Evolutionary conservation across 2,797 vertebrate genomes (phyloP).

Genomic region (Alfaro cultratus): DNA sequence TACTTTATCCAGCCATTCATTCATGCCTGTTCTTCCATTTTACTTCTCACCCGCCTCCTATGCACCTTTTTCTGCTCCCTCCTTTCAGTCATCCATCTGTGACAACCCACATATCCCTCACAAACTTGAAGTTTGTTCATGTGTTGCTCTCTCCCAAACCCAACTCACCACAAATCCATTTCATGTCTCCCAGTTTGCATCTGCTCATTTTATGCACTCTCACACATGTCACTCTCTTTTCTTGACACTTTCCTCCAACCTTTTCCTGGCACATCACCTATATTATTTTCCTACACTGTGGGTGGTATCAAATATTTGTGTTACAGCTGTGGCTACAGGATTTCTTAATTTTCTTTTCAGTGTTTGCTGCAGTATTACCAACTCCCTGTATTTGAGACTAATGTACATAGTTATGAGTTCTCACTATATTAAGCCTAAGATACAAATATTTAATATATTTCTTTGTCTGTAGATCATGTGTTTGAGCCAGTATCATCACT

Average conservation of each 20-base stretch:
- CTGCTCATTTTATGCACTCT: slow-evolving; percentile 30
- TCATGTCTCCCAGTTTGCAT: slow-evolving; percentile 46
- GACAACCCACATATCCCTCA: slow-evolving; percentile 66
- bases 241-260: slow-evolving; percentile 31
- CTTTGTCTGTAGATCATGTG: neutral
- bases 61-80: slow-evolving; percentile 53
- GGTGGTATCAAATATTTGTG: slow-evolving; percentile 47
- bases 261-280: slow-evolving; percentile 29
- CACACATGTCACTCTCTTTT: slow-evolving; percentile 36
- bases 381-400: neutral
- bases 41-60: slow-evolving; percentile 51
- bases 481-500: neutral
- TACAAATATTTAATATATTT: neutral
- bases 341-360: slow-evolving; percentile 33
- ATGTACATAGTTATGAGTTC: neutral
- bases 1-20: slow-evolving; percentile 48
- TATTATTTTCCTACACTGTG: slow-evolving; percentile 36
- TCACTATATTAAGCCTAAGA: neutral
- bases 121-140: slow-evolving; percentile 53
- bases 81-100: slow-evolving; percentile 70
- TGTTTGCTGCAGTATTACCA: slow-evolving; percentile 5
- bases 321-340: slow-evolving; percentile 20
- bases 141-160: slow-evolving; percentile 42
- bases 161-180: slow-evolving; percentile 41
- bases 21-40: slow-evolving; percentile 58